Evolutionary conservation across 2,113 vertebrate species (phyloP).

Genomic region (Colius striatus): DNA sequence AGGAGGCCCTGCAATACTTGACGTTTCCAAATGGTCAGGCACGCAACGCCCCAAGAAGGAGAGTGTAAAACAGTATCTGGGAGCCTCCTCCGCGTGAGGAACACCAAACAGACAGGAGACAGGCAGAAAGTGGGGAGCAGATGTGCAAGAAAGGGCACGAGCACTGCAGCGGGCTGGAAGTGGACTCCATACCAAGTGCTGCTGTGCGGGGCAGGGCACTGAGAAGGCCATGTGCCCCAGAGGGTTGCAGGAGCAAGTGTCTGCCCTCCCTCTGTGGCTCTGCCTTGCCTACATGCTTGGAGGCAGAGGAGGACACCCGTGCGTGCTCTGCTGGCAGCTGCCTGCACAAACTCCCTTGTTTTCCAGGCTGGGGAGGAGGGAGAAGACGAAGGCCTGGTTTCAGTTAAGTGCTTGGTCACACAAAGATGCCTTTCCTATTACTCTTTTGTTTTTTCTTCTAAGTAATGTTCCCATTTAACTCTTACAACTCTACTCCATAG

Average conservation of each 20-base stretch:
- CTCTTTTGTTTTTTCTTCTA: conserved; percentile 74
- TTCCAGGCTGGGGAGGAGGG: conserved; percentile 29
- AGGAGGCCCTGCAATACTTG: not conserved
- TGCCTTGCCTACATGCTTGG: not conserved
- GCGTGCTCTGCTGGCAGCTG: not conserved
- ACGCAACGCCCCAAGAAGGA: not conserved
- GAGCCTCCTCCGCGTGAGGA: not conserved
- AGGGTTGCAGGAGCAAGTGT: not conserved
- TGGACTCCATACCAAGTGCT: rapidly evolving
- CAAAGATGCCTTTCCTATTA: conserved; percentile 79
- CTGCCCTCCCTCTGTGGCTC: not conserved
- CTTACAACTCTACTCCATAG: conserved; percentile 1
- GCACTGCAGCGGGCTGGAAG: rapidly evolving
- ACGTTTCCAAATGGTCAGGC: not conserved
- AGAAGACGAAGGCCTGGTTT: conserved; percentile 74
- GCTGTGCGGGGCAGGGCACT: not conserved
- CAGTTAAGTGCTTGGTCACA: conserved; percentile 73
- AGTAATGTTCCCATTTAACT: conserved; percentile 73
- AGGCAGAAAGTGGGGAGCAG: rapidly evolving
- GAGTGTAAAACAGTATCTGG: not conserved
- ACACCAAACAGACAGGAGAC: not conserved
- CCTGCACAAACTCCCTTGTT: conserved; percentile 32
- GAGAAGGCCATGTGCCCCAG: not conserved
- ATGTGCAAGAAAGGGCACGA: not conserved
- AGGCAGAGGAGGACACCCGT: not conserved